Evolutionary conservation across 2,888 invertebrate genomes (phyloP).

Genomic region (Branchipolynoe longqiensis): DNA sequence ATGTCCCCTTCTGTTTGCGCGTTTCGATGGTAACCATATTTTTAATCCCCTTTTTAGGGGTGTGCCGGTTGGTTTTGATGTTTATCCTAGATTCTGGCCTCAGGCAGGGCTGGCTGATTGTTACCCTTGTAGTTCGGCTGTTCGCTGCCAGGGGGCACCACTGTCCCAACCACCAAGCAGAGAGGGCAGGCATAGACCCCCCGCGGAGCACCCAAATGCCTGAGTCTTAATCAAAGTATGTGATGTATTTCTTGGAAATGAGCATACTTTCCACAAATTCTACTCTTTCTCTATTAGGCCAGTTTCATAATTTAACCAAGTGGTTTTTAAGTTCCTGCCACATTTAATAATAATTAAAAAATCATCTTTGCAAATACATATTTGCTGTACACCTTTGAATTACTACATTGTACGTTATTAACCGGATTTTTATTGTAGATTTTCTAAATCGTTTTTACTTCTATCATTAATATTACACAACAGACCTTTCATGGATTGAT

Average conservation of each 20-base stretch:
- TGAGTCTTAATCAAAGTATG: no score
- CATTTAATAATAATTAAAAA: no score
- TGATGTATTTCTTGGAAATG: slow-evolving; percentile 4
- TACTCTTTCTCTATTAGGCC: no score
- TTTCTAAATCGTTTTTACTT: no score
- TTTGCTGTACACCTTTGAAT: no score
- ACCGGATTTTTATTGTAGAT: no score
- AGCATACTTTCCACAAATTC: background rate
- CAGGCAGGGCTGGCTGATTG: background rate
- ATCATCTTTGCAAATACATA: no score
- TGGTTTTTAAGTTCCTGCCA: no score
- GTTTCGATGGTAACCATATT: background rate
- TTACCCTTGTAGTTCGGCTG: slow-evolving; percentile 5
- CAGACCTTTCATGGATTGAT: no score
- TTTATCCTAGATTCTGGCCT: slow-evolving; percentile 3
- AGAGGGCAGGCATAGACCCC: background rate
- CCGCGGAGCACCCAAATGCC: slow-evolving; percentile 8
- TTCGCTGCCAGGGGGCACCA: slow-evolving; percentile 22
- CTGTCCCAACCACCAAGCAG: slow-evolving; percentile 2
- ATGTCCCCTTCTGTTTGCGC: background rate
- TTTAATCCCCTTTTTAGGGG: background rate
- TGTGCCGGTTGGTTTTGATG: slow-evolving; percentile 23
- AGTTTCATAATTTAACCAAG: no score
- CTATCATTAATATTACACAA: no score
- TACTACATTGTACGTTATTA: no score